Base-by-base conservation (phyloP, 2,797 vertebrate genomes). In the Anabas testudineus region DNA sequence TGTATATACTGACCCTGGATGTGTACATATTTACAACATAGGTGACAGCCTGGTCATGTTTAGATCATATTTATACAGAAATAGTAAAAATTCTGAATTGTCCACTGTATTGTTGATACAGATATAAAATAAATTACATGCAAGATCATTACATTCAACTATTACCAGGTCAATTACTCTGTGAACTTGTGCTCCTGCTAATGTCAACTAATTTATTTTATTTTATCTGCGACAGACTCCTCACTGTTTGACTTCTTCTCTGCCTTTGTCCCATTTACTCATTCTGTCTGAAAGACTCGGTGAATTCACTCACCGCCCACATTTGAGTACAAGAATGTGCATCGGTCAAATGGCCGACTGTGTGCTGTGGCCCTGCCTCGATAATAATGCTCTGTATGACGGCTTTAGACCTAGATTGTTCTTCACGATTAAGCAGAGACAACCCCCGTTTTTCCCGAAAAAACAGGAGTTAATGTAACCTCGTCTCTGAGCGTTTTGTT, bases 271-370 rank as follows among this genome's bases (percentile, higher is more conserved):
- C 32, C 42, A 15, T 55, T 68, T 24, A 16, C 48, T 71, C 67
- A 14, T 66, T 74, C 52, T 57, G 86, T 68, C 90, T 80, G 78
- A 89, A 83, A 65, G 62, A 85, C 80, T 71, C 76, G 84, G 86
- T 90, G 90, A 92, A 87, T 90, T 92, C 91, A 90, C 85, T 78
- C 73, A 30, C 72, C 81, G 61, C 94, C 90, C 76, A 94, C 94
- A 39, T 37, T 46, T 21, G 0, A 43, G 61, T 41, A 42, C 72
- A 93, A 85, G 93, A 93, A 94, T 94, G 88, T 48, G 73, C 54
- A 19, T 32, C 2, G 67, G 67, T 91, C 60, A 91, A 92, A 83
- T 26, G 73, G 75, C 36, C 32, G 80, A 87, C 87, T 93, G 90
- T 92, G 89, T 74, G 68, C 73, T 24, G 80, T 58, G 80, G 80